Base-by-base conservation (phyloP, 2,797 vertebrate species). In the Miichthys miiuy region DNA sequence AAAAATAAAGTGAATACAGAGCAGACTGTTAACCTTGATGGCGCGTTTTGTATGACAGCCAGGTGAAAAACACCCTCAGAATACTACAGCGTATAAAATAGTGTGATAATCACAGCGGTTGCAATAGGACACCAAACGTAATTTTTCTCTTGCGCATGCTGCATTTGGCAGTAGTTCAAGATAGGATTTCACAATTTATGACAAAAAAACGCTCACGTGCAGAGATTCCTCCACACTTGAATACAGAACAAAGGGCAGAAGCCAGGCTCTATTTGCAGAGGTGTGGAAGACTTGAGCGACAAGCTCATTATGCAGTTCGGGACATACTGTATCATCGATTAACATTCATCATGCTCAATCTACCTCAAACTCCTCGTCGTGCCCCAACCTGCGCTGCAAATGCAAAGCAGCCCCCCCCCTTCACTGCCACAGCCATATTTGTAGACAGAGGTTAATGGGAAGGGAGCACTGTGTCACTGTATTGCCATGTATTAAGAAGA, bases 271-370 rank as follows among this genome's bases (percentile, higher is more conserved):
- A 83, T 93, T 88, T 91, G 82, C 78, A 67, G 80, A 85, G 75
- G 79, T 87, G 81, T 68, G 65, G 58, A 81, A 73, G 77, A 79
- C 88, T 89, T 84, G 84, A 85, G 80, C 88, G 87, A 80, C 86
- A 77, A 83, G 80, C 87, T 88, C 87, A 91, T 93, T 93, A 91
- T 89, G 88, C 86, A 92, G 87, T 91, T 87, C 27, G 56, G 84
- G 81, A 88, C 88, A 79, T 90, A 90, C 88, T 91, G 90, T 93
- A 91, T 89, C 91, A 91, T 91, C 82, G 88, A 94, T 93, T 93
- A 93, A 89, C 93, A 93, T 93, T 94, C 91, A 95, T 94, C 93
- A 93, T 84, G 87, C 92, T 91, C 89, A 88, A 91, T 93, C 93
- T 93, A 86, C 83, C 89, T 92, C 88, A 80, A 87, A 89, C 78